Conservation (phyloP, 2,888 invertebrate species). For the Erynnis tages region DNA sequence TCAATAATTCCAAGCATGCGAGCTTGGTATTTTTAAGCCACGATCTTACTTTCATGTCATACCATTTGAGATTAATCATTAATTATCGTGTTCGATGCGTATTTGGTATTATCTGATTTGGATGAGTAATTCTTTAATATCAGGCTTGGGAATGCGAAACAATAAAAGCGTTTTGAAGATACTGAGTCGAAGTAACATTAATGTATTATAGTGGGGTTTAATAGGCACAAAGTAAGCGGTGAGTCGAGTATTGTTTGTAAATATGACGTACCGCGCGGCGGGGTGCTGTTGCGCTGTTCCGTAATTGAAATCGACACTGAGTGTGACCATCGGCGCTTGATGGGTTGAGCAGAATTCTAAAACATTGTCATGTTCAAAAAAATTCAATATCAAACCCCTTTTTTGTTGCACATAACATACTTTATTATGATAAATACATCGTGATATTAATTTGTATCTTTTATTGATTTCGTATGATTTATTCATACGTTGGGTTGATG, state of each 20-base stretch:
- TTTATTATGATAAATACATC: background rate
- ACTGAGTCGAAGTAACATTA: slow-evolving; percentile 24
- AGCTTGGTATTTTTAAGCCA: slow-evolving; percentile 72
- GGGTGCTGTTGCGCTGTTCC: slow-evolving; percentile 53
- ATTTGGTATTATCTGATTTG: slow-evolving; percentile 73
- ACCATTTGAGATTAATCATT: slow-evolving; percentile 72
- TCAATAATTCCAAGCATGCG: slow-evolving; percentile 76
- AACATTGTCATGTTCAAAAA: slow-evolving; percentile 15
- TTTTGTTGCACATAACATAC: background rate
- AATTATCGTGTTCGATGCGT: slow-evolving; percentile 65
- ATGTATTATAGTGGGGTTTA: slow-evolving; percentile 34
- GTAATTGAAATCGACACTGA: slow-evolving; percentile 47
- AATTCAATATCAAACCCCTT: slow-evolving; percentile 17
- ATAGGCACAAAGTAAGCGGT: slow-evolving; percentile 42
- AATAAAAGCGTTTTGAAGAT: slow-evolving; percentile 6
- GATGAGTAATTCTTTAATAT: slow-evolving; percentile 56
- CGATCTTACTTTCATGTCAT: slow-evolving; percentile 78
- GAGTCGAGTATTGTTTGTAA: slow-evolving; percentile 67
- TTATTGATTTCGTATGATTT: slow-evolving; percentile 49
- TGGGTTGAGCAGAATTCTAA: slow-evolving; percentile 24
- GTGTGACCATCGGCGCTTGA: slow-evolving; percentile 31
- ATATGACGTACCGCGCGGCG: slow-evolving; percentile 57
- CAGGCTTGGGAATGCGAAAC: slow-evolving; percentile 31
- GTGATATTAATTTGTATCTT: slow-evolving; percentile 35
- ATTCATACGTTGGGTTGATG: slow-evolving; percentile 46